A percentile compares a stretch with the other conserved stretches of the same genome.
Evolutionary conservation across 1,140 invertebrate species (phyloP).

Genomic region (Trachymyrmex cornetzi): DNA sequence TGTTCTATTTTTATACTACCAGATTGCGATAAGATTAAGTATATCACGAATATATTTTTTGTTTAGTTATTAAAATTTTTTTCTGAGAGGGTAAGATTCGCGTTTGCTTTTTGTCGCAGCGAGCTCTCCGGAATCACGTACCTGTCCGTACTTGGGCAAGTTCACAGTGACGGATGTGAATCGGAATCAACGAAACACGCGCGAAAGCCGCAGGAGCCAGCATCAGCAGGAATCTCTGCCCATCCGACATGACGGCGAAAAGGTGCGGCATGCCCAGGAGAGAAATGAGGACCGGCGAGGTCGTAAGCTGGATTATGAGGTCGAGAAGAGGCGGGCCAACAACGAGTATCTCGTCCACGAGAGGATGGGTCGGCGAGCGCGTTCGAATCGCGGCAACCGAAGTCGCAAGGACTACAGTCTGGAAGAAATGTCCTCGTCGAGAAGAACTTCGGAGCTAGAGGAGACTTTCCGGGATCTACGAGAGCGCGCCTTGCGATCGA

Average conservation of each 20-base stretch:
- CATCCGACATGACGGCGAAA: slow-evolving; percentile 79
- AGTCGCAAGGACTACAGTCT: slow-evolving; percentile 66
- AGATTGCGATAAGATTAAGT: too few relatives aligned
- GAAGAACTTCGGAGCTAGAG: slow-evolving; percentile 48
- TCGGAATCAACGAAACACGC: slow-evolving; percentile 85
- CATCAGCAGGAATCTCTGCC: slow-evolving; percentile 80
- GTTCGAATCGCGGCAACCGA: slow-evolving; percentile 74
- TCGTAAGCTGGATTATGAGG: slow-evolving; percentile 82
- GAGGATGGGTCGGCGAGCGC: slow-evolving; percentile 75
- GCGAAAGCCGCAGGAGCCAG: slow-evolving; percentile 80
- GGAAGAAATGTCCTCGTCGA: slow-evolving; percentile 58
- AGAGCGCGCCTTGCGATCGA: slow-evolving; percentile 38
- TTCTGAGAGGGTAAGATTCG: too few relatives aligned
- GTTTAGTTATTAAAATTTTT: too few relatives aligned
- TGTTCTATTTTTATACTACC: too few relatives aligned
- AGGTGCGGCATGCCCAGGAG: slow-evolving; percentile 83
- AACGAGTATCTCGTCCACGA: slow-evolving; percentile 82
- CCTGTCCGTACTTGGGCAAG: slow-evolving; percentile 91
- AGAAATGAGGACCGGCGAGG: slow-evolving; percentile 75
- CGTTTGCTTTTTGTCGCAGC: slow-evolving; percentile 87
- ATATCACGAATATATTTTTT: too few relatives aligned
- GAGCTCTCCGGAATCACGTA: slow-evolving; percentile 88
- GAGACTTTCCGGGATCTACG: slow-evolving; percentile 33
- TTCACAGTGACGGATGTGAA: slow-evolving; percentile 89
- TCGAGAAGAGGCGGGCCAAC: slow-evolving; percentile 83